Percentiles rank a stretch among this genome's conserved stretches.
phyloP scores from a whole-genome alignment of 53 echinoderm and acorn worm species.

The Pentamera pediparva region DNA sequence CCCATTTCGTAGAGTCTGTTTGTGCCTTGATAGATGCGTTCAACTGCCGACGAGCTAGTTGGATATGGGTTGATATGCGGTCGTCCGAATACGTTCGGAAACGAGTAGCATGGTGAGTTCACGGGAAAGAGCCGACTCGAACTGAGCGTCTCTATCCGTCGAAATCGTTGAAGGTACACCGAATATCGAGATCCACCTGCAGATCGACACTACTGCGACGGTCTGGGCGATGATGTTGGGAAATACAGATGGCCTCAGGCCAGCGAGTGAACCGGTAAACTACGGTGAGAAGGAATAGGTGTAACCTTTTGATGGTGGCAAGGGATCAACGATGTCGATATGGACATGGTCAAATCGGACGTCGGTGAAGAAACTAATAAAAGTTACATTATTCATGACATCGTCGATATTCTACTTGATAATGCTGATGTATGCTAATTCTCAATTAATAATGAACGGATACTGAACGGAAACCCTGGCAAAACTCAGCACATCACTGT shows the following conservation, averaged over 20 bases:
- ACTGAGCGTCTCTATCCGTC: conserved; percentile 48
- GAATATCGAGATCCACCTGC: conserved; percentile 26
- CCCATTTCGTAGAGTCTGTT: neutral
- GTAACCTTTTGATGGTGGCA: conserved; percentile 36
- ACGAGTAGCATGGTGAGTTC: neutral
- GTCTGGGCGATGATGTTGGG: conserved; percentile 38
- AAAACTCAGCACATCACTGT: too few relatives aligned
- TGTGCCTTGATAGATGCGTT: conserved; percentile 36
- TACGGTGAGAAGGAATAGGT: conserved; percentile 9
- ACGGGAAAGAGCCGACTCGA: conserved; percentile 31
- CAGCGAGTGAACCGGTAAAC: conserved; percentile 21
- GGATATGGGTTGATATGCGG: too few relatives aligned
- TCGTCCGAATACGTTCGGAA: too few relatives aligned
- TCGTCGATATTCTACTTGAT: too few relatives aligned
- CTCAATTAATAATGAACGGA: too few relatives aligned
- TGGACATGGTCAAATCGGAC: conserved; percentile 38
- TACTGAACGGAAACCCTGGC: too few relatives aligned
- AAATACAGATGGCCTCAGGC: conserved; percentile 40
- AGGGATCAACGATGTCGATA: too few relatives aligned
- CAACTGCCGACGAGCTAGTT: conserved; percentile 33
- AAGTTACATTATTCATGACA: too few relatives aligned
- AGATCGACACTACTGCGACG: conserved; percentile 23
- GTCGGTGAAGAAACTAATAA: too few relatives aligned
- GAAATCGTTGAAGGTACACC: conserved; percentile 35
- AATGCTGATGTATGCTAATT: too few relatives aligned